These are phyloP conservation scores for Poecilia velifera DNA, from an alignment of 2,797 vertebrate species.

Conservation along the genomic window DNA sequence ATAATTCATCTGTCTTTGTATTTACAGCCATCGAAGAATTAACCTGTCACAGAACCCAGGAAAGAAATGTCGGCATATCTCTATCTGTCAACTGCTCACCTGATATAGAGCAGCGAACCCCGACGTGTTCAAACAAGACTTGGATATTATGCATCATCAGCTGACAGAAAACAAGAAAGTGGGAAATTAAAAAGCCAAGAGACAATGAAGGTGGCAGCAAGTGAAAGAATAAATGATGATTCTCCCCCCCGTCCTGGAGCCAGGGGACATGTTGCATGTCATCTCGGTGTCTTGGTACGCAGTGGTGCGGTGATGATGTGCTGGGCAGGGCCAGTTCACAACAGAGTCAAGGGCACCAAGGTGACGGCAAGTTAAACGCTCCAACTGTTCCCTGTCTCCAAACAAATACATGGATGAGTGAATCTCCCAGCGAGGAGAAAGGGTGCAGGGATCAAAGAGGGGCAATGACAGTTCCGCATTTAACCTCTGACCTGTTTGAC, in stretches of 20 bases:
- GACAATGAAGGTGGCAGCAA: constrained; percentile 70
- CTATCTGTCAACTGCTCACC: constrained; percentile 62
- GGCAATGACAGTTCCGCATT: constrained; percentile 39
- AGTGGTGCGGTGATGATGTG: constrained; percentile 78
- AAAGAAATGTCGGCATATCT: constrained; percentile 61
- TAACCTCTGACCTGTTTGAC: constrained; percentile 60
- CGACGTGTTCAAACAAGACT: constrained; percentile 58
- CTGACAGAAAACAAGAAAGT: constrained; percentile 74
- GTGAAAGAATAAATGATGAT: constrained; percentile 70
- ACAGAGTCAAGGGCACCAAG: constrained; percentile 76
- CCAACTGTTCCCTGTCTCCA: constrained; percentile 77
- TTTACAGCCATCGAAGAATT: constrained; percentile 74
- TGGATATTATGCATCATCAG: constrained; percentile 73
- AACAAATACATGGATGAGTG: constrained; percentile 78
- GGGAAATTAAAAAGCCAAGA: constrained; percentile 75
- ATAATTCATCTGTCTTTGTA: constrained; percentile 77
- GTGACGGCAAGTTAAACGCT: constrained; percentile 77
- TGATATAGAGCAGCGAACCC: constrained; percentile 48
- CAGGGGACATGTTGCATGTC: constrained; percentile 79
- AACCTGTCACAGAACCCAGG: constrained; percentile 67
- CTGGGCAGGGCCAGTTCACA: constrained; percentile 71
- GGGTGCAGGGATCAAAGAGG: constrained; percentile 50
- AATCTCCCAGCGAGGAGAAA: constrained; percentile 18
- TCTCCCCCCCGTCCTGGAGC: constrained; percentile 45
- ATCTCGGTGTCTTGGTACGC: constrained; percentile 74